Percentiles rank a stretch among this genome's conserved stretches.
Conservation (phyloP, 2,797 vertebrate species). For the Sebastes nivosus region DNA sequence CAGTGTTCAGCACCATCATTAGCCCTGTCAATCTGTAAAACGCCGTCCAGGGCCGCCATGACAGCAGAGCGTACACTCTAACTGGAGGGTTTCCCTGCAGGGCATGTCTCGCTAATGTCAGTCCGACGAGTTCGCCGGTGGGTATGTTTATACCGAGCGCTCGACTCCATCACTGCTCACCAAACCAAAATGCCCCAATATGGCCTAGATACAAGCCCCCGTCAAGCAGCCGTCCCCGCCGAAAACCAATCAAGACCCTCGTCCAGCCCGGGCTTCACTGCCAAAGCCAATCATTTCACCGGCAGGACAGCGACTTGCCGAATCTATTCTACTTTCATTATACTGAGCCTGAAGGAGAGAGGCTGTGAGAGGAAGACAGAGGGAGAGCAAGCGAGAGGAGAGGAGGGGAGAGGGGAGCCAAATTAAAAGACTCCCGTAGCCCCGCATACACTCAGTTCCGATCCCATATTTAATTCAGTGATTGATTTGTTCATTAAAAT, state of each 20-base stretch:
- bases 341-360: slow-evolving; percentile 35
- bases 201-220: slow-evolving; percentile 14
- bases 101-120: slow-evolving; percentile 23
- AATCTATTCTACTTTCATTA: slow-evolving; percentile 58
- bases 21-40: slow-evolving; percentile 26
- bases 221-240: not conserved
- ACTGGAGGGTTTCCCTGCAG: slow-evolving; percentile 22
- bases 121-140: not conserved
- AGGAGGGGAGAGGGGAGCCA: slow-evolving; percentile 16
- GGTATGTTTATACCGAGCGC: slow-evolving; percentile 17
- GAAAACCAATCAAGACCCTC: slow-evolving; percentile 34
- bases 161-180: not conserved
- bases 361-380: slow-evolving; percentile 13
- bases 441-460: slow-evolving; percentile 42
- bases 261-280: slow-evolving; percentile 2
- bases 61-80: not conserved
- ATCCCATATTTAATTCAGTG: slow-evolving; percentile 75
- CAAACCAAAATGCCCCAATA: not conserved
- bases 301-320: slow-evolving; percentile 17
- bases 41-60: not conserved
- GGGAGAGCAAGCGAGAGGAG: not conserved
- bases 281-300: slow-evolving; percentile 50
- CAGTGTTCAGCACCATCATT: slow-evolving; percentile 17
- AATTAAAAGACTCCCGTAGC: slow-evolving; percentile 66
- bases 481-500: slow-evolving; percentile 81